Conservation (phyloP, 2,888 invertebrate species). For the Esperia sulphurella region DNA sequence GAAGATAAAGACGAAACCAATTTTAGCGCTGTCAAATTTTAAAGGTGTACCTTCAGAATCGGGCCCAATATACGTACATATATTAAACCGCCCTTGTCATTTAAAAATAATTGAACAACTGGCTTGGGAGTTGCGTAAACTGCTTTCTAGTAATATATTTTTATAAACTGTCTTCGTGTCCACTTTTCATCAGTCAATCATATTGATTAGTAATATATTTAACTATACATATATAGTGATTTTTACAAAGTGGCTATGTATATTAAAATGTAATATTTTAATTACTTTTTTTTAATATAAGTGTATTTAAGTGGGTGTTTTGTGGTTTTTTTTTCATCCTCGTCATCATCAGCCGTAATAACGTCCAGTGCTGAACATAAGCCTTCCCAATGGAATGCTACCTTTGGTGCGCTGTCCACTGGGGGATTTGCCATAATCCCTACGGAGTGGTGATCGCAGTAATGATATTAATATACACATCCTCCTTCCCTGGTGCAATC, state of each 20-base stretch:
- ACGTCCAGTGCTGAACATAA: background rate
- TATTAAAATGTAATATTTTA: conserved; percentile 60
- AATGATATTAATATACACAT: no score
- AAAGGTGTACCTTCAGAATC: no score
- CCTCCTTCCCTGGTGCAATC: no score
- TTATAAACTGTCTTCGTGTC: conserved; percentile 46
- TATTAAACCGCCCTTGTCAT: no score
- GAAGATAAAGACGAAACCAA: no score
- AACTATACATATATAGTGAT: conserved; percentile 32
- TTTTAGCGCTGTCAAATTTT: no score
- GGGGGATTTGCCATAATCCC: no score
- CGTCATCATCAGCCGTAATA: background rate
- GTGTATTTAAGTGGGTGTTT: conserved; percentile 56
- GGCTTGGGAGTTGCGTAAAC: conserved; percentile 1
- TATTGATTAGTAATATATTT: conserved; percentile 38
- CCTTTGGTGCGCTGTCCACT: no score
- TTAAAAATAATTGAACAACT: no score
- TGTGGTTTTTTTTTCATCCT: conserved; percentile 36
- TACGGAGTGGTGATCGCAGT: no score
- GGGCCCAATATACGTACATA: no score
- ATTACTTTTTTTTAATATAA: conserved; percentile 67
- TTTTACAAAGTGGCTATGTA: conserved; percentile 71
- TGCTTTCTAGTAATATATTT: conserved; percentile 51
- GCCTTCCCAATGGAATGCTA: background rate
- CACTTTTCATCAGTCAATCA: conserved; percentile 34